Base-by-base conservation (phyloP, 1,140 invertebrate genomes). In the Cryptotermes secundus region DNA sequence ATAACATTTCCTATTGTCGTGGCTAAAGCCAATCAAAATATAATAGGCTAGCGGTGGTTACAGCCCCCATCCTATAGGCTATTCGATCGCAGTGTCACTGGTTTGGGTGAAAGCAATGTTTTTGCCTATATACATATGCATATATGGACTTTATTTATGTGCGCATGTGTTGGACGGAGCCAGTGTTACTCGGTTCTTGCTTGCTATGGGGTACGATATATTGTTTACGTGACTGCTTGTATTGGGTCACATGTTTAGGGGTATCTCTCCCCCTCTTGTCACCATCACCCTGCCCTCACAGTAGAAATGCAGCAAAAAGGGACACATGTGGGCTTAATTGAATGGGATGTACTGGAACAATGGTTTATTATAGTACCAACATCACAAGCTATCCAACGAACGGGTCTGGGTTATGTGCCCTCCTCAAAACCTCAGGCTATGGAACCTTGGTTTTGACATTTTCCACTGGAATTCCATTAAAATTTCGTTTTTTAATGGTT, bases 271-370 rank as follows among this genome's bases (percentile, higher is more conserved):
- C 59, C 26, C 59, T 31, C 59, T 72, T 72, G 59, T 72, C 59
- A 72, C 59, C 4, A 31, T 31, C n/a, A 72, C 26, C 59, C 4
- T 14, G 26, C 14, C 26, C 59, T 72, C 26, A 7, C 59, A 72
- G n/a, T 72, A 72, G 59, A n/a, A 72, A 0, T 72, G n/a, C 59
- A 31, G 59, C 26, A 72, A 72, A 72, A 72, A 72, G n/a, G 53
- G 53, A 16, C 53, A 59, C 53, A 59, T 59, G 53, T 59, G 53
- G 53, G 53, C 53, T 59, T 59, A 59, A 59, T 59, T 59, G 53
- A 59, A 72, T 31, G n/a, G n/a, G 59, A 72, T 72, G 59, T 72
- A 72, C 59, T 72, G 59, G 26, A 72, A 72, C 59, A 72, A 31
- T 72, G 59, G 7, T 31, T 31, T 72, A n/a, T 72, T 72, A 72